Conservation (phyloP, 2,113 vertebrate genomes). For the Ifrita kowaldi region DNA sequence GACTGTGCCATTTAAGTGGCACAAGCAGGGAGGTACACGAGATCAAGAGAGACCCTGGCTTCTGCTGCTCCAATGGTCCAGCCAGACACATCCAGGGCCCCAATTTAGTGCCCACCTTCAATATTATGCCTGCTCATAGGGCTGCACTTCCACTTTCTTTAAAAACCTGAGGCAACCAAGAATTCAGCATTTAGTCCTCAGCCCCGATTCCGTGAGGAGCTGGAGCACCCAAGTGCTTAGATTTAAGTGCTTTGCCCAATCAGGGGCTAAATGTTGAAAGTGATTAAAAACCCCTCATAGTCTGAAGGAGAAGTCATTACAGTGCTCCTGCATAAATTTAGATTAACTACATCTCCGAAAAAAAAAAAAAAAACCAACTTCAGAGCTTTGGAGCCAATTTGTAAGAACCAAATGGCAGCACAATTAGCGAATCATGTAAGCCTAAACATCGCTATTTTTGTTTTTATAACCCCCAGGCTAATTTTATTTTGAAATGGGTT, state of each 20-base stretch:
- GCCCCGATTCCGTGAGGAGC: neutral
- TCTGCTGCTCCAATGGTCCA: neutral
- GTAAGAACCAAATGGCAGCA: neutral
- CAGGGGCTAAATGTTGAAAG: conserved; percentile 21
- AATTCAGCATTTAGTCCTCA: neutral
- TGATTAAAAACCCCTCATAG: conserved; percentile 32
- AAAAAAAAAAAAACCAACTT: neutral
- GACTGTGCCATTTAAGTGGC: neutral
- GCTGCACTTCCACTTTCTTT: neutral
- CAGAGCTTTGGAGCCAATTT: neutral
- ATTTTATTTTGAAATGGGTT: conserved; percentile 24
- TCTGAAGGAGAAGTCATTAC: conserved; percentile 44
- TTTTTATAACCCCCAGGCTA: conserved; percentile 37
- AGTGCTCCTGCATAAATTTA: conserved; percentile 32
- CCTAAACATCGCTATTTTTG: conserved; percentile 15
- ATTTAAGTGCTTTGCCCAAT: conserved; percentile 35
- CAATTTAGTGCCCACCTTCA: neutral
- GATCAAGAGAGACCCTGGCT: neutral
- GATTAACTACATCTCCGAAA: conserved; percentile 25
- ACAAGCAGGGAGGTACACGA: neutral
- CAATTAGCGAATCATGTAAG: conserved; percentile 9
- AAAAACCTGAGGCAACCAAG: neutral
- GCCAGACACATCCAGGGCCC: neutral
- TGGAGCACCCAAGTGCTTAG: neutral
- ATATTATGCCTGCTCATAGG: neutral